Base-by-base conservation (phyloP, 2,888 invertebrate genomes). In the Acanthacorydalis orientalis region DNA sequence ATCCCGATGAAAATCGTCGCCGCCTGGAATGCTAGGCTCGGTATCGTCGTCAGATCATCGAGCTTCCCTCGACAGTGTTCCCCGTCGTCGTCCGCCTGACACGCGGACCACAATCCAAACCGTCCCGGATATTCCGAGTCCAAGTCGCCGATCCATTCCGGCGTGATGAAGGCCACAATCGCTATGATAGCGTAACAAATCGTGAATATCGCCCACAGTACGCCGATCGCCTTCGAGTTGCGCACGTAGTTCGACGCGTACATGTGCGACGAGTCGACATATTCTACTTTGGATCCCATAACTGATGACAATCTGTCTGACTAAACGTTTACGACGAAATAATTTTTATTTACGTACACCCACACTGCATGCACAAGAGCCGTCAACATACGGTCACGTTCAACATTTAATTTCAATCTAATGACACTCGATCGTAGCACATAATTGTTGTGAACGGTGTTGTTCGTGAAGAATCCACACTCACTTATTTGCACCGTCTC, bases 171-270 rank as follows among this genome's bases (percentile, higher is more conserved):
- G 4, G 92, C 88, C 33, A 97, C 91, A 56, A 90, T 82, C 59
- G 86, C 84, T 60, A 98, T 91, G 60, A 97, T 92, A 53, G 91
- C 90, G 66, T 91, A 95, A 69, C 95, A 95, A 62, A 96, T 87
- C 55, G 92, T 90, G 68, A 97, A 95, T 62, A 97, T 88, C 52
- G 88, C 95, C 97, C 97, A 97, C 55, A 96, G 75, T 51, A 96
- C 93, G 46, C 92, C 93, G 53, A 97, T 90, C 44, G 95, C 95
- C 71, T 88, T 89, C 55, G 88, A 88, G 72, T 90, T 89, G 57
- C 89, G 77, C 55, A 88, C 86, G 64, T 90, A 90, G 69, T 86
- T 88, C 51, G 89, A 86, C 53, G 88, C 88, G 69, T 89, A 87
- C 64, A 89, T 78, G 68, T 90, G 89, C 56, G 86, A 82, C 56